Evolutionary conservation across 2,888 invertebrate species (phyloP).

Genomic region (Brachylomia viminalis): DNA sequence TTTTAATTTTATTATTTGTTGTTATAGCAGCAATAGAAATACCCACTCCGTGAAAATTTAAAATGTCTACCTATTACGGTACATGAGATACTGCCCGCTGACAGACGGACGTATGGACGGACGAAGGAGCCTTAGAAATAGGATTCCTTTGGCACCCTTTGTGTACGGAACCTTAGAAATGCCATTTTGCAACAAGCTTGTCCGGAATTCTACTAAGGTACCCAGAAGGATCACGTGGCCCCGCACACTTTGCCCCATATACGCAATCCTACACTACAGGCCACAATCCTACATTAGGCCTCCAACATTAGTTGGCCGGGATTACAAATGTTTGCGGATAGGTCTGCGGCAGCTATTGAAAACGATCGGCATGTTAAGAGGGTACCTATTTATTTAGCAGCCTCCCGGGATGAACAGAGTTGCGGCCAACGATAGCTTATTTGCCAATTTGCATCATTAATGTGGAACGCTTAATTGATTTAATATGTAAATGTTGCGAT

Average conservation of each 20-base stretch:
- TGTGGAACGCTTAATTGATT: conserved; percentile 84
- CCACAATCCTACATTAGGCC: conserved; percentile 48
- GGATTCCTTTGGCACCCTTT: too few species aligned
- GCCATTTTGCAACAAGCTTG: neutral
- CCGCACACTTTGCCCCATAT: neutral
- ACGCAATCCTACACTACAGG: conserved; percentile 20
- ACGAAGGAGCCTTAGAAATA: too few species aligned
- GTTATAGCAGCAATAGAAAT: too few species aligned
- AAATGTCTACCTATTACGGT: too few species aligned
- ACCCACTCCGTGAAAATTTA: too few species aligned
- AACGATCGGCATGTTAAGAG: conserved; percentile 75
- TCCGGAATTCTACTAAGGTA: conserved; percentile 2
- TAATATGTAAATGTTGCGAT: conserved; percentile 81
- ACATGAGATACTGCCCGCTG: too few species aligned
- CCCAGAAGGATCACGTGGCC: conserved; percentile 3
- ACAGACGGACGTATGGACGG: too few species aligned
- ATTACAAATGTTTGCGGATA: conserved; percentile 74
- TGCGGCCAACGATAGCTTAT: conserved; percentile 84
- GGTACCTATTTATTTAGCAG: conserved; percentile 81
- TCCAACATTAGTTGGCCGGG: conserved; percentile 47
- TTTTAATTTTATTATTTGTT: too few species aligned
- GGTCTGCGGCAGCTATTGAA: conserved; percentile 74
- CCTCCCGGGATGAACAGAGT: conserved; percentile 78
- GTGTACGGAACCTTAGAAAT: too few species aligned
- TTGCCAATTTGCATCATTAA: conserved; percentile 88